Percentiles rank a stretch among this genome's conserved stretches.
Conservation (phyloP, 2,888 invertebrate genomes). For the Drosophila siamana region DNA sequence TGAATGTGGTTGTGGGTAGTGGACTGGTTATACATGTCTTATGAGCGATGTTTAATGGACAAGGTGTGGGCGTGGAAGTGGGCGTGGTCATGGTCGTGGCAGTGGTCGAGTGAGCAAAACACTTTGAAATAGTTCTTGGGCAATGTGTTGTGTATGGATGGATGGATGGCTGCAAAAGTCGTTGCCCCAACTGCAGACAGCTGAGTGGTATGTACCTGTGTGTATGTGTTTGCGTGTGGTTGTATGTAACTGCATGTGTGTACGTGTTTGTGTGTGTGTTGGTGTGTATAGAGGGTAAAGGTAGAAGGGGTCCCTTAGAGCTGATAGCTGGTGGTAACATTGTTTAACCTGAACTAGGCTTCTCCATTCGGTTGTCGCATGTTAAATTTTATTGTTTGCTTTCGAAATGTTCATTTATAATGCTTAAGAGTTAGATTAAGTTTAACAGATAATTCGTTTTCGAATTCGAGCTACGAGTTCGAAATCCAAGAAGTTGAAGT, state of each 20-base stretch:
- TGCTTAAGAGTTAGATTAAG: slow-evolving; percentile 63
- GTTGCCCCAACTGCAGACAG: slow-evolving; percentile 48
- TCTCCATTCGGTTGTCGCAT: slow-evolving; percentile 60
- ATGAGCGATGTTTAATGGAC: slow-evolving; percentile 48
- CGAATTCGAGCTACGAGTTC: slow-evolving; percentile 44
- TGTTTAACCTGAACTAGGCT: slow-evolving; percentile 56
- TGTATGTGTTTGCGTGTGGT: slow-evolving; percentile 1
- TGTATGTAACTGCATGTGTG: neutral
- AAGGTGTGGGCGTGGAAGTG: slow-evolving; percentile 40
- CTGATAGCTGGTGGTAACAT: slow-evolving; percentile 25
- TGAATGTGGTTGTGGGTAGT: slow-evolving; percentile 29
- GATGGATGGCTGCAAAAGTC: slow-evolving; percentile 50
- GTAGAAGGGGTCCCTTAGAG: slow-evolving; percentile 17
- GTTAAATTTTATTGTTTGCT: slow-evolving; percentile 59
- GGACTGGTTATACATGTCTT: slow-evolving; percentile 43
- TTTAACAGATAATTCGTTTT: slow-evolving; percentile 71
- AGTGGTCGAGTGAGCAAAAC: slow-evolving; percentile 42
- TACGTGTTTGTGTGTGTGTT: slow-evolving; percentile 1
- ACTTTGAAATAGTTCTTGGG: slow-evolving; percentile 20
- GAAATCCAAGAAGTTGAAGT: slow-evolving; percentile 70
- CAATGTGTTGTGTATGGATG: slow-evolving; percentile 12
- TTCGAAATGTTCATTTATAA: slow-evolving; percentile 69
- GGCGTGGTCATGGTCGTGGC: neutral
- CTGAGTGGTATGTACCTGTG: slow-evolving; percentile 3
- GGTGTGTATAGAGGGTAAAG: neutral